phyloP scores from a whole-genome alignment of 1,140 invertebrate species.

The Trachymyrmex septentrionalis region DNA sequence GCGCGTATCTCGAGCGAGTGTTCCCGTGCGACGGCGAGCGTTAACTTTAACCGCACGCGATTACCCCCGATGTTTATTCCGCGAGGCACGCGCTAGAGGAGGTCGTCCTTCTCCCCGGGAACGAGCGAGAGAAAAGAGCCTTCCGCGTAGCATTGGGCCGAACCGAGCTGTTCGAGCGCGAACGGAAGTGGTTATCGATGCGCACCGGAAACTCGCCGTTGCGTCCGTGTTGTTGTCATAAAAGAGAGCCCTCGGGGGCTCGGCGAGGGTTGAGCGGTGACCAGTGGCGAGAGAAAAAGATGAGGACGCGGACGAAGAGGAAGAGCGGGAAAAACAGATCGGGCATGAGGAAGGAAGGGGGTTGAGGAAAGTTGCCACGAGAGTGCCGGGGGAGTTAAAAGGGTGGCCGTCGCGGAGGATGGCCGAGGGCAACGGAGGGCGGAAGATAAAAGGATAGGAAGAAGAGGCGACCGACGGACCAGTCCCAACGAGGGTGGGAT shows the following conservation, averaged over 20 bases:
- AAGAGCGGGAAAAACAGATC: constrained; percentile 26
- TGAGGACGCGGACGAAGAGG: neutral
- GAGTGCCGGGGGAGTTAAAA: neutral
- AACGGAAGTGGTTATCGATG: constrained; percentile 75
- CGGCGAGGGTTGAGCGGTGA: constrained; percentile 38
- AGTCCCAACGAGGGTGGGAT: constrained; percentile 62
- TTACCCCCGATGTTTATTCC: constrained; percentile 36
- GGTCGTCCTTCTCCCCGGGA: neutral
- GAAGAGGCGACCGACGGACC: constrained; percentile 65
- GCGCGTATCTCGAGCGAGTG: neutral
- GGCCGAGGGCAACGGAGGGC: constrained; percentile 71
- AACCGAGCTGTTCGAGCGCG: constrained; percentile 60
- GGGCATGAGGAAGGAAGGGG: neutral
- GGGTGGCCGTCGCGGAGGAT: constrained; percentile 26
- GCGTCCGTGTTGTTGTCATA: constrained; percentile 31
- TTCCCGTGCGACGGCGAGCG: constrained; percentile 36
- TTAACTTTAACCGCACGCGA: constrained; percentile 26
- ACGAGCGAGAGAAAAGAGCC: constrained; percentile 1
- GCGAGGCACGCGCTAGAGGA: neutral
- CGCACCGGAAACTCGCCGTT: constrained; percentile 68
- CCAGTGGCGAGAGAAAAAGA: constrained; percentile 29
- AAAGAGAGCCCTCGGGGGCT: constrained; percentile 50
- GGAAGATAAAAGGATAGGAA: constrained; percentile 72
- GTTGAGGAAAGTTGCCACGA: neutral
- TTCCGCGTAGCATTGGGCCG: constrained; percentile 35